Conservation (phyloP, 2,888 invertebrate genomes). For the Nomada fabriciana region DNA sequence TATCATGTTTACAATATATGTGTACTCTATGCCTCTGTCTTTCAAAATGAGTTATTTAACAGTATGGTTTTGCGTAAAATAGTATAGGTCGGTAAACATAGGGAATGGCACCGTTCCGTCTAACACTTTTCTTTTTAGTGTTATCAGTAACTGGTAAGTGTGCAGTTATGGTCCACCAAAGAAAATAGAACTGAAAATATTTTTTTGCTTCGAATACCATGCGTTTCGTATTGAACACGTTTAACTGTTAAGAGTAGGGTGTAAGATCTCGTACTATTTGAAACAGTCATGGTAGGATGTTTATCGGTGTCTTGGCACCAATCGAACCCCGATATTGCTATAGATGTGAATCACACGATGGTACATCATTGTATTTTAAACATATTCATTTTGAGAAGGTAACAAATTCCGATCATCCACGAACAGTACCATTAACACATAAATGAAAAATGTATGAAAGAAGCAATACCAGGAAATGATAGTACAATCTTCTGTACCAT, state of each 20-base stretch:
- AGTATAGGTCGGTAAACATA: conserved; percentile 32
- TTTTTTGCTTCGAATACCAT: conserved; percentile 22
- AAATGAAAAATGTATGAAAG: conserved; percentile 11
- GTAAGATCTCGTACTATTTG: conserved; percentile 16
- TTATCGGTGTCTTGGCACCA: conserved; percentile 7
- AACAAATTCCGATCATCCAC: conserved; percentile 6
- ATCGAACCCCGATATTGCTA: neutral
- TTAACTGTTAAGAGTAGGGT: conserved; percentile 20
- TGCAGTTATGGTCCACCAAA: conserved; percentile 69
- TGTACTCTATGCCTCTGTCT: conserved; percentile 55
- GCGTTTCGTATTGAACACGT: conserved; percentile 2
- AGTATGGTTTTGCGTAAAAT: conserved; percentile 28
- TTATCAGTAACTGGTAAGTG: conserved; percentile 29
- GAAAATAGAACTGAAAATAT: conserved; percentile 52
- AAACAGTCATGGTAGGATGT: conserved; percentile 8
- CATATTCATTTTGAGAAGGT: conserved; percentile 7
- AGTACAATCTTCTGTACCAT: conserved; percentile 7
- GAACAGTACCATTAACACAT: conserved; percentile 13
- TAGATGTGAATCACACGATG: conserved; percentile 17
- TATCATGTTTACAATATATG: conserved; percentile 36
- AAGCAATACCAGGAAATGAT: neutral
- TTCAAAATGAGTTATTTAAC: conserved; percentile 56
- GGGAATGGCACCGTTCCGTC: neutral
- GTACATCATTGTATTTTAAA: conserved; percentile 25
- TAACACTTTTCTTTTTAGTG: conserved; percentile 19